These are phyloP conservation scores for Jaculus jaculus DNA, from an alignment of 2,113 vertebrate genomes.

Conservation along the genomic window DNA sequence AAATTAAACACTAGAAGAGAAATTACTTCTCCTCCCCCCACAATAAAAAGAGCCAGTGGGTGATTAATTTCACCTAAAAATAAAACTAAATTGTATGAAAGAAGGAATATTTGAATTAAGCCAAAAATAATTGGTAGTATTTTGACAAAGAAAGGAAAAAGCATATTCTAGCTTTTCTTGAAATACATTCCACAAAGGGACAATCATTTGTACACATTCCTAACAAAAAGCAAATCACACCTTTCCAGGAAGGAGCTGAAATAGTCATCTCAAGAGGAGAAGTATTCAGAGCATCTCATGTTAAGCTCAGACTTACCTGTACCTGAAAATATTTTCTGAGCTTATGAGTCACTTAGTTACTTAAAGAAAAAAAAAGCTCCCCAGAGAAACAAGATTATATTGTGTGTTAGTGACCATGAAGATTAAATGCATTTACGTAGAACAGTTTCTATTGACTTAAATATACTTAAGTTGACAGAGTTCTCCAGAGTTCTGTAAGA, in stretches of 20 bases:
- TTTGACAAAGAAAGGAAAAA: constrained; percentile 63
- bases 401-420: constrained; percentile 75
- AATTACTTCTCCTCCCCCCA: background rate
- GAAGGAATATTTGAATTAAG: constrained; percentile 14
- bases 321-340: constrained; percentile 79
- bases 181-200: constrained; percentile 72
- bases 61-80: constrained; percentile 46
- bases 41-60: background rate
- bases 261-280: constrained; percentile 77
- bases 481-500: constrained; percentile 61
- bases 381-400: constrained; percentile 73
- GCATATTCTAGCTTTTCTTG: constrained; percentile 53
- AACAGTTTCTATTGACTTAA: constrained; percentile 80
- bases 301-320: constrained; percentile 78
- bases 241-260: constrained; percentile 76
- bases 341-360: constrained; percentile 78
- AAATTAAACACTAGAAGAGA: constrained; percentile 44
- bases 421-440: constrained; percentile 72
- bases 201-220: constrained; percentile 72
- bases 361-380: constrained; percentile 66
- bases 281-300: constrained; percentile 79
- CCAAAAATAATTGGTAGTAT: constrained; percentile 9
- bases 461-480: constrained; percentile 50
- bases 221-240: constrained; percentile 63
- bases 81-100: constrained; percentile 41